phyloP scores from a whole-genome alignment of 2,113 vertebrate genomes.

The Coturnix japonica region DNA sequence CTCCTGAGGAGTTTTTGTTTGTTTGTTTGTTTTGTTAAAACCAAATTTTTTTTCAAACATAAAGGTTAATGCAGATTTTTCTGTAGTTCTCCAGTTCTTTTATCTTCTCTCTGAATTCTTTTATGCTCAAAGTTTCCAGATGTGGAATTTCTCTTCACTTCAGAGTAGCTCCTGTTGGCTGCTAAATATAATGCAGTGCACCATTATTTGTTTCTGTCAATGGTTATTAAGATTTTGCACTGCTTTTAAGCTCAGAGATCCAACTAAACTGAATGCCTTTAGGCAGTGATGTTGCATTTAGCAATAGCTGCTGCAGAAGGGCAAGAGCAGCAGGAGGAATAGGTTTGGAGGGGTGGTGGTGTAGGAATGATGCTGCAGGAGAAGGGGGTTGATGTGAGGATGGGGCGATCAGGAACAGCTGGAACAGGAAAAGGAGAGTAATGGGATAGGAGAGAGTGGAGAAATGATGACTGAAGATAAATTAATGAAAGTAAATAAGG shows the following conservation, averaged over 20 bases:
- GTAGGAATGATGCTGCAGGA: not conserved
- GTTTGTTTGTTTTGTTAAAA: not conserved
- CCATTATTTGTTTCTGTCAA: not conserved
- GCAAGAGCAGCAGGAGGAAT: not conserved
- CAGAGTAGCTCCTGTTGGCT: not conserved
- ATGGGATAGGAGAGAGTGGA: not conserved
- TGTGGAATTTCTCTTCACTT: constrained; percentile 26
- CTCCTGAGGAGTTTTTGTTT: not conserved
- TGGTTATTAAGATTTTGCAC: not conserved
- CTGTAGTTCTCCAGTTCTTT: constrained; percentile 33
- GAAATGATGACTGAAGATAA: not conserved
- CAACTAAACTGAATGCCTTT: not conserved
- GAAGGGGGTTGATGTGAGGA: not conserved
- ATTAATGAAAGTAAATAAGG: not conserved
- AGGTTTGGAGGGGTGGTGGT: not conserved
- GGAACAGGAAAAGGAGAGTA: not conserved
- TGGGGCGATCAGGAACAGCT: not conserved
- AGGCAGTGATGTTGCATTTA: not conserved
- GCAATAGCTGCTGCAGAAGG: not conserved
- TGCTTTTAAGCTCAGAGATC: not conserved
- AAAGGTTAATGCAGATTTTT: constrained; percentile 36
- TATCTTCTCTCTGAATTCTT: constrained; percentile 26
- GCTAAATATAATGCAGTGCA: not conserved
- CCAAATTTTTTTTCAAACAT: not conserved
- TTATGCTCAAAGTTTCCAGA: constrained; percentile 11